Percentiles rank a stretch among this genome's conserved stretches.
Conservation (phyloP, 2,113 vertebrate species). For the Lampris incognitus region DNA sequence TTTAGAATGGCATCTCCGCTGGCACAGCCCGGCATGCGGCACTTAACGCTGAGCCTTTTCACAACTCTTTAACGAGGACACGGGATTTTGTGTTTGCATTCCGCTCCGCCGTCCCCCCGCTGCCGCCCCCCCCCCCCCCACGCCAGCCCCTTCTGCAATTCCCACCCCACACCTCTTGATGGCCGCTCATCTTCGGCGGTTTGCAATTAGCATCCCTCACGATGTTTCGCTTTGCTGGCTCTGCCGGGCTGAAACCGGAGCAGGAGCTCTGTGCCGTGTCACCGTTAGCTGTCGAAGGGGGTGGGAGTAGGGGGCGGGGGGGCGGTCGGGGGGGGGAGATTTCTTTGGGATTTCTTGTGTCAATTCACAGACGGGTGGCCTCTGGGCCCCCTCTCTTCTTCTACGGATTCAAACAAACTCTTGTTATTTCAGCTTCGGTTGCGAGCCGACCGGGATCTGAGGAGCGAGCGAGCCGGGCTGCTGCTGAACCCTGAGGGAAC, state of each 20-base stretch:
- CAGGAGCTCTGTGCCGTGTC: conserved; percentile 34
- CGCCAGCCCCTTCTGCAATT: conserved; percentile 36
- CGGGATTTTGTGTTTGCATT: conserved; percentile 69
- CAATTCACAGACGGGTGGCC: conserved; percentile 53
- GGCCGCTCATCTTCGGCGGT: conserved; percentile 42
- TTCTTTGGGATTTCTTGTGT: conserved; percentile 55
- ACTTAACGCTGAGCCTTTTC: conserved; percentile 67
- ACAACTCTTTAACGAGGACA: conserved; percentile 75
- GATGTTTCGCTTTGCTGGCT: conserved; percentile 53
- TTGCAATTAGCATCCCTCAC: conserved; percentile 67
- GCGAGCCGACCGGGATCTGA: conserved; percentile 66
- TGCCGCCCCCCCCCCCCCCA: conserved; percentile 19
- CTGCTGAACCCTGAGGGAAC: conserved; percentile 61
- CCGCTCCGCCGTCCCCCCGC: conserved; percentile 14
- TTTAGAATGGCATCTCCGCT: conserved; percentile 61
- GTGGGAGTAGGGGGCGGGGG: not conserved
- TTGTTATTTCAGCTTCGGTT: conserved; percentile 65
- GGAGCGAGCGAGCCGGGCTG: conserved; percentile 62
- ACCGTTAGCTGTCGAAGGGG: conserved; percentile 22
- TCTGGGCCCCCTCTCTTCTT: conserved; percentile 49
- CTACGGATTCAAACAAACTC: conserved; percentile 69
- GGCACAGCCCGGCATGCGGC: conserved; percentile 62
- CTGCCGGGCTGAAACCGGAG: conserved; percentile 40
- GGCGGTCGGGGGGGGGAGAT: conserved; percentile 17
- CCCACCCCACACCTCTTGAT: conserved; percentile 31